Base-by-base conservation (phyloP, 2,113 vertebrate genomes). In the Paramisgurnus dabryanus region DNA sequence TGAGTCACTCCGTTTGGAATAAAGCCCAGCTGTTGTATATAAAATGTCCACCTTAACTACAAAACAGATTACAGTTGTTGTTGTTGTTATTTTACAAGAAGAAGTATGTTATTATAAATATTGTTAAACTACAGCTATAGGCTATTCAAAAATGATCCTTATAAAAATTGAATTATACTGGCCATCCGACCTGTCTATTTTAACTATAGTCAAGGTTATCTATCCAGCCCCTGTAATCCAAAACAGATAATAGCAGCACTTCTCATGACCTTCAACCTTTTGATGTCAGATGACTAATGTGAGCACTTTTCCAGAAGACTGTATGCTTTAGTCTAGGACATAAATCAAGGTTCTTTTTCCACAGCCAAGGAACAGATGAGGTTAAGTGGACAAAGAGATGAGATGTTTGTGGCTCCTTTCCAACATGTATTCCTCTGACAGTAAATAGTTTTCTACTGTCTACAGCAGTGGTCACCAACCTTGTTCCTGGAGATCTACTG, bases 211-310 rank as follows among this genome's bases (percentile, higher is more conserved):
- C 7, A 47, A 8, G 6, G 27, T 34, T 57, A 5, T 5, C 13
- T 55, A n/a, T 58, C 17, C 17, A 6, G n/a, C 55, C 55, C 17
- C 55, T 58, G 55, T n/a, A 18, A 58, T 58, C 6, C 55, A 58
- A 11, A 65, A 63, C 17, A 80, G 81, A 84, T 76, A 77, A 66
- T 67, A 57, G 5, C 43, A 50, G 49, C 71, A 57, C 72, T 85
- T 86, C 75, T 84, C 79, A 78, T 84, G 85, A 81, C 76, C 80
- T 85, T 53, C 73, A 78, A 80, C 80, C 81, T 53, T 57, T 22
- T 70, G 67, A 53, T 61, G 43, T 79, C 55, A 55, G 60, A 85
- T 78, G 74, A 81, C 72, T 34, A 57, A 64, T 64, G 74, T 45
- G 63, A 73, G 67, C 39, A 18, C 49, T 45, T 82, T 78, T 73